phyloP scores from a whole-genome alignment of 1,140 invertebrate species.

The Ylistrum balloti region DNA sequence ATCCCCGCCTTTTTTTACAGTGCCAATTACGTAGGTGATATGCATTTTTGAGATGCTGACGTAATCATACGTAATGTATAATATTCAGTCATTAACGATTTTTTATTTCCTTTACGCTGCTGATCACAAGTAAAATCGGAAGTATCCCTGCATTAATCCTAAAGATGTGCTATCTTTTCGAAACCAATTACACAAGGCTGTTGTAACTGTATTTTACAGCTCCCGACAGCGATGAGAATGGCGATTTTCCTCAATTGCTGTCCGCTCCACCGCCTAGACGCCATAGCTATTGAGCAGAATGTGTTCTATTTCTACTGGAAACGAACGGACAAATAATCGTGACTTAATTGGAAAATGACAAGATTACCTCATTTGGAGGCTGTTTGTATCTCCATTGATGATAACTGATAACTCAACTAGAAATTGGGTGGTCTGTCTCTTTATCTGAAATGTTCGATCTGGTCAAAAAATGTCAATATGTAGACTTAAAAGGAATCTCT shows the following conservation, averaged over 20 bases:
- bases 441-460: neutral
- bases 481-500: neutral
- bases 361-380: slow-evolving; percentile 18
- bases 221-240: neutral
- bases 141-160: neutral
- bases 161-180: neutral
- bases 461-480: slow-evolving; percentile 31
- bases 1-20: too few relatives aligned
- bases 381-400: neutral
- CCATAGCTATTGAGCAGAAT: neutral
- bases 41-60: too few relatives aligned
- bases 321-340: neutral
- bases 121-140: too few relatives aligned
- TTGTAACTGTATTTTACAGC: neutral
- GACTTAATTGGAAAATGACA: neutral
- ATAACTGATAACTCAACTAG: neutral
- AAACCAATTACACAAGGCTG: neutral
- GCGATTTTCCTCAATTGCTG: neutral
- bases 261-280: neutral
- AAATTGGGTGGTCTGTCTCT: neutral
- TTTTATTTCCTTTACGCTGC: too few relatives aligned
- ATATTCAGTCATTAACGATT: too few relatives aligned
- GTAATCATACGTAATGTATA: too few relatives aligned
- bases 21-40: too few relatives aligned
- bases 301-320: neutral